Base-by-base conservation (phyloP, 1,140 invertebrate genomes). In the Orchestia grillus region DNA sequence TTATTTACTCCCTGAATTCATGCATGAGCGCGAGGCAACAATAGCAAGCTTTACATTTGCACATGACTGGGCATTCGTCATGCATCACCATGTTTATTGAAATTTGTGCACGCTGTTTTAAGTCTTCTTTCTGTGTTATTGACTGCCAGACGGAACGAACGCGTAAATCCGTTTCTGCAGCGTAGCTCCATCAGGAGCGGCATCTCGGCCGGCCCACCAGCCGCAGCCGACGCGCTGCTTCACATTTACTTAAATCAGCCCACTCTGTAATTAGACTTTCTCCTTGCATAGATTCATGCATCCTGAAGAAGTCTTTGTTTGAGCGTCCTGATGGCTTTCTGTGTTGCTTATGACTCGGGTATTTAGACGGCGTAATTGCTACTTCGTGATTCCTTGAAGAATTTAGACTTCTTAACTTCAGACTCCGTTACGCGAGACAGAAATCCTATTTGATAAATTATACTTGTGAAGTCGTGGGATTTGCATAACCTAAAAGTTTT, bases 241-340 rank as follows among this genome's bases (percentile, higher is more conserved):
- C 44, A 94, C 44, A 94, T 94, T 94, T 94, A 77, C 92, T n/a
- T 94, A 40, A 44, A 94, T 94, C 92, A 44, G 44, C 92, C 92
- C 44, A 94, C 92, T 45, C 44, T 44, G 44, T 94, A 94, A 94
- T 94, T 94, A 94, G 44, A 94, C 92, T 94, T 94, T 94, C 92
- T 94, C 47, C 43, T 94, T 45, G 92, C 92, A 94, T 45, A 94
- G 92, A 45, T 94, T 94, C 92, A 94, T 94, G 40, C 92, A 94
- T 94, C 92, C 92, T 94, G 92, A 45, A 94, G 92, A 40, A 44
- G 92, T 94, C 92, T 94, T 94, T 94, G 92, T 94, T 94, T 94
- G 92, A 94, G 92, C 40, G 44, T 40, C 43, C 41, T 47, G 92
- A 47, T 94, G 92, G 92, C 92, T 41, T 94, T 40, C 92, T 94